Conservation (phyloP, 2,888 invertebrate species). For the Parnassius smintheus region DNA sequence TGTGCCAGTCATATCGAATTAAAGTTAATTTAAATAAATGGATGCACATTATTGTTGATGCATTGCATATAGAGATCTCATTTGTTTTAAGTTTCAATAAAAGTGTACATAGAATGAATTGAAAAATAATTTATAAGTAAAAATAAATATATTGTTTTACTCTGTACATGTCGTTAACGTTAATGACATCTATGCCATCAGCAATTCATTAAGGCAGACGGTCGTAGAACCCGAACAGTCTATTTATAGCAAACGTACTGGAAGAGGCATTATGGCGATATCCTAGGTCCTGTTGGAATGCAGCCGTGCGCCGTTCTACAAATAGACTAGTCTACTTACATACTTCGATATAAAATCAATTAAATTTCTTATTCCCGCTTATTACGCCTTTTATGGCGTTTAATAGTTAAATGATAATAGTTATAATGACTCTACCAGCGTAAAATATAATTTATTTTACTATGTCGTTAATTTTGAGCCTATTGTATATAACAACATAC, state of each 20-base stretch:
- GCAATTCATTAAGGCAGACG: conserved; percentile 45
- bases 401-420: background rate
- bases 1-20: conserved; percentile 59
- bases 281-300: conserved; percentile 72
- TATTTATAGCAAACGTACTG: conserved; percentile 61
- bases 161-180: background rate
- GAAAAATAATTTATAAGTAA: background rate
- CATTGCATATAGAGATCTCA: conserved; percentile 20
- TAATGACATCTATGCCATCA: conserved; percentile 15
- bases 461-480: too few relatives aligned
- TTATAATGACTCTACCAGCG: background rate
- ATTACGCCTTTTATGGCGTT: background rate
- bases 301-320: conserved; percentile 69
- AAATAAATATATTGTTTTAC: background rate
- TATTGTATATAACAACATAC: too few relatives aligned
- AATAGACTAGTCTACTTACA: conserved; percentile 62
- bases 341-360: conserved; percentile 50
- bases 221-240: conserved; percentile 52
- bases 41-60: conserved; percentile 67
- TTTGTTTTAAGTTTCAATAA: conserved; percentile 2
- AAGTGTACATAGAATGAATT: too few relatives aligned
- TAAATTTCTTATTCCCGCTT: conserved; percentile 1
- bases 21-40: conserved; percentile 59
- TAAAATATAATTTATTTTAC: too few relatives aligned
- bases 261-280: conserved; percentile 64